Base-by-base conservation (phyloP, 2,113 vertebrate genomes). In the Hippocampus mohnikei region DNA sequence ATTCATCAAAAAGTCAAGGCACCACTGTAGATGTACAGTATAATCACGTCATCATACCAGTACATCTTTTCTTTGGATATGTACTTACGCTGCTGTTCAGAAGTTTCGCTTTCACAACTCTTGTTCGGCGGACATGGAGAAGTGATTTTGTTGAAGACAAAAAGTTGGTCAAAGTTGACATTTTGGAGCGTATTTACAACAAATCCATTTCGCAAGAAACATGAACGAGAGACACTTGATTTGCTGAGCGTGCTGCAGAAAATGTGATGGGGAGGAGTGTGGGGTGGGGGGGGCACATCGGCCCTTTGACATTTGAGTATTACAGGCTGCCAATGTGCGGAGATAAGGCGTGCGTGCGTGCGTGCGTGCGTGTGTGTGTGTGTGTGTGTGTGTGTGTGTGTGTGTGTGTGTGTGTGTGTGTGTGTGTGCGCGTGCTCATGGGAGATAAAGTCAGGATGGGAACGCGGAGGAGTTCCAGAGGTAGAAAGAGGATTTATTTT, bases 301-400 rank as follows among this genome's bases (percentile, higher is more conserved):
- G 55, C 23, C 12, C 23, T 58, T 58, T 58, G 55, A 58, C 55
- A 27, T 55, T 55, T 23, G 52, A 9, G 52, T 10, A 55, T 84
- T 81, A 82, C 59, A 69, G 75, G 67, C 82, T 82, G 81, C 81
- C 80, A 80, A 62, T 62, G 16, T 48, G 16, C 69, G 61, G 64
- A 29, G 33, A n/a, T 50, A 44, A 52, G 3, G 13, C 48, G 33
- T 6, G 5, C 33, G 1, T 37, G 33, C 1, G 33, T 37, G 27
- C 2, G 27, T 27, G 27, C 2, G 33, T 37, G 33, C 6, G 33
- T 25, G 12, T 58, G 46, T 63, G 23, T 55, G 27, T 27, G 27
- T 27, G 27, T 27, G 27, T 27, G 27, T 27, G 27, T 27, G 27
- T 27, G 27, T 25, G 11, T 58, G 46, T 62, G n/a, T 55, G 8